Percentiles rank a stretch among this genome's conserved stretches.
These are phyloP conservation scores for Sebastes dallii DNA, from an alignment of 2,797 vertebrate species.

Conservation along the genomic window DNA sequence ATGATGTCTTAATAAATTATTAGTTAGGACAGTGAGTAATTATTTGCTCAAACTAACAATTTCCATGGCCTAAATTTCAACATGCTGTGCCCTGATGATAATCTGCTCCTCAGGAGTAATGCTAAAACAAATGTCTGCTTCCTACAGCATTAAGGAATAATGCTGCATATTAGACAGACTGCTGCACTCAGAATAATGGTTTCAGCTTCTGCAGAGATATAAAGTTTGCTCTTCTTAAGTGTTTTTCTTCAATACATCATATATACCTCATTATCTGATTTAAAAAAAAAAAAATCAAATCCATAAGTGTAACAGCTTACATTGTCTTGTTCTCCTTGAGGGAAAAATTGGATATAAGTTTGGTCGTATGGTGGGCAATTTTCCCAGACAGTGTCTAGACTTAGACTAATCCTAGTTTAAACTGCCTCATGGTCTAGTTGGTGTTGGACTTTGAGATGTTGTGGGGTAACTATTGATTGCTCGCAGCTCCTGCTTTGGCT, in stretches of 20 bases:
- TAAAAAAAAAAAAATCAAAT: neutral
- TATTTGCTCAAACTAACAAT: neutral
- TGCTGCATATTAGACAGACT: neutral
- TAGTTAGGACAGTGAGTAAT: neutral
- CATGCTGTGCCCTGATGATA: neutral
- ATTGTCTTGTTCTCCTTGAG: neutral
- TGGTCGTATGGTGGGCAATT: neutral
- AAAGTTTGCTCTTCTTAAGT: neutral
- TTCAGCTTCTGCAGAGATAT: neutral
- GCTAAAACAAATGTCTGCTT: neutral
- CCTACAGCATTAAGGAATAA: neutral
- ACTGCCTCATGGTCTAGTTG: neutral
- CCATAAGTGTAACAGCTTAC: neutral
- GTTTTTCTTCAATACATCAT: neutral
- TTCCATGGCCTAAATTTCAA: neutral
- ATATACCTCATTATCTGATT: neutral
- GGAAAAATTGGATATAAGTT: neutral
- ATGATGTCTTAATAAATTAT: neutral
- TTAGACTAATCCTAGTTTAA: neutral
- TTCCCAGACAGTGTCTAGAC: slow-evolving; percentile 4
- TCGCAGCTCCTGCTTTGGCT: neutral
- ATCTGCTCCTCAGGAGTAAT: neutral
- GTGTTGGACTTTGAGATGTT: neutral
- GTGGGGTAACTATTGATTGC: neutral
- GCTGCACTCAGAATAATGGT: neutral